phyloP scores from a whole-genome alignment of 2,797 vertebrate species.

The Hippoglossus hippoglossus region DNA sequence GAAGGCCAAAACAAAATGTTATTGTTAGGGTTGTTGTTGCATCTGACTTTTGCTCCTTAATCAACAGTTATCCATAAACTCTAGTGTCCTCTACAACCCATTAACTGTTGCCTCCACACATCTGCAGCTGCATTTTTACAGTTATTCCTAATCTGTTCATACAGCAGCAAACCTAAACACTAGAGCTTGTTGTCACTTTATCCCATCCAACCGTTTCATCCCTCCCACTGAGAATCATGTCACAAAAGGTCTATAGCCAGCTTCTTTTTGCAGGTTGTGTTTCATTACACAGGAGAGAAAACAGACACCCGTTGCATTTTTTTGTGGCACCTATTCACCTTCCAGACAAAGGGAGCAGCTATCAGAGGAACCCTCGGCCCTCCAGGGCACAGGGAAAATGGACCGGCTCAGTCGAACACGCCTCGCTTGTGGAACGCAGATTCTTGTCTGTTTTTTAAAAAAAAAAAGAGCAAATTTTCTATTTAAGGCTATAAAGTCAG shows the following conservation, averaged over 20 bases:
- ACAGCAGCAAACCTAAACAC: constrained; percentile 2
- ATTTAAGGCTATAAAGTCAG: constrained; percentile 28
- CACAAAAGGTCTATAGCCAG: constrained; percentile 9
- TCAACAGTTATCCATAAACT: background rate
- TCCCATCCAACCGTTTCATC: background rate
- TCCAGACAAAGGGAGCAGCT: constrained; percentile 28
- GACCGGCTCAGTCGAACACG: constrained; percentile 11
- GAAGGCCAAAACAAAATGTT: too few relatives aligned
- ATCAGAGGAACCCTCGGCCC: constrained; percentile 16
- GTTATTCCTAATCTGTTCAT: background rate
- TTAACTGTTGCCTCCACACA: background rate
- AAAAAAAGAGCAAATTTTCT: constrained; percentile 21
- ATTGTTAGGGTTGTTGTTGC: too few relatives aligned
- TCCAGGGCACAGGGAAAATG: constrained; percentile 6
- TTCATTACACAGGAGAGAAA: constrained; percentile 31
- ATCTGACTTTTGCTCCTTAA: too few relatives aligned
- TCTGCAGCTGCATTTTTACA: background rate
- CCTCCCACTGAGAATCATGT: background rate
- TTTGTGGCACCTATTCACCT: constrained; percentile 33
- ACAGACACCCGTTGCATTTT: constrained; percentile 25
- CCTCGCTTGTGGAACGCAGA: constrained; percentile 28
- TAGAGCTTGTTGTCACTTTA: background rate
- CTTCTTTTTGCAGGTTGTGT: constrained; percentile 35
- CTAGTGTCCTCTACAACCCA: background rate
- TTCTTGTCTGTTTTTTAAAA: constrained; percentile 23